These are phyloP conservation scores for Cirrhinus molitorella DNA, from an alignment of 2,797 vertebrate genomes.

Conservation along the genomic window DNA sequence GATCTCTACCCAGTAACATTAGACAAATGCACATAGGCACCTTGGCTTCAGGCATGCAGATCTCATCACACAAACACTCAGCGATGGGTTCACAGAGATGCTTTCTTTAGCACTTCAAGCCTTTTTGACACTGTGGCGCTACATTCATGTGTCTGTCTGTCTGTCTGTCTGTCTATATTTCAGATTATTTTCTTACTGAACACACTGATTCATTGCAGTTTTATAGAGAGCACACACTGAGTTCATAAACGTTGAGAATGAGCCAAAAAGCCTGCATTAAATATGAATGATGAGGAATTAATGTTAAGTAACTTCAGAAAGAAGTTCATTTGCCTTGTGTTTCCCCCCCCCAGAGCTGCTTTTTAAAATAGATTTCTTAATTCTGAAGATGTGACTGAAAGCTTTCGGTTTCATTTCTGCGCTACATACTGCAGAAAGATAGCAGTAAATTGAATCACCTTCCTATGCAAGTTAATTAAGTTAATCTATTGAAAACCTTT, in stretches of 20 bases:
- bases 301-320: slow-evolving; percentile 24
- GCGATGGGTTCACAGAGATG: slow-evolving; percentile 24
- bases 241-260: not conserved
- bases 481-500: not conserved
- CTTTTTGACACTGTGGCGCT: slow-evolving; percentile 4
- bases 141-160: slow-evolving; percentile 13
- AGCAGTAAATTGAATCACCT: not conserved
- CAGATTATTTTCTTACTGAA: not conserved
- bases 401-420: not conserved
- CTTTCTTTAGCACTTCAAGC: slow-evolving; percentile 47
- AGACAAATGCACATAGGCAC: slow-evolving; percentile 52
- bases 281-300: slow-evolving; percentile 40
- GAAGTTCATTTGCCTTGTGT: not conserved
- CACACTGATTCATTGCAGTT: not conserved
- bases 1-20: slow-evolving; percentile 57
- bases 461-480: not conserved
- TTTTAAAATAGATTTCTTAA: not conserved
- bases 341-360: not conserved
- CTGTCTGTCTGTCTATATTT: not conserved
- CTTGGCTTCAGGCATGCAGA: slow-evolving; percentile 46
- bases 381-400: not conserved
- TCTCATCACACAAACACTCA: slow-evolving; percentile 37
- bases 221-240: not conserved
- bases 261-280: slow-evolving; percentile 35
- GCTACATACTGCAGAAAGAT: not conserved